phyloP scores from a whole-genome alignment of 2,888 invertebrate genomes.

The Spodoptera picta region DNA sequence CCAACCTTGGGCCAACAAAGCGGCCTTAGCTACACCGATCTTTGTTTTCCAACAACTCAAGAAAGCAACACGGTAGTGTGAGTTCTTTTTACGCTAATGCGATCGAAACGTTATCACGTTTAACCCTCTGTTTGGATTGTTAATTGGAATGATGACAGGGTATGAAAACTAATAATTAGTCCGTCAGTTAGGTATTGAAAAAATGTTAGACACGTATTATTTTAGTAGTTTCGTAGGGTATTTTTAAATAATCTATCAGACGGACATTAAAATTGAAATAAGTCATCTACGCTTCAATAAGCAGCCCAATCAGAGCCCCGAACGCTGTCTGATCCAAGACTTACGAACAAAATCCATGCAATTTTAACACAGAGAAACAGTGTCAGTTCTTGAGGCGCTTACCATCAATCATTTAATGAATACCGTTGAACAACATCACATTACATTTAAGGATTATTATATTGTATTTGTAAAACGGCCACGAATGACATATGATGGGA shows the following conservation, averaged over 20 bases:
- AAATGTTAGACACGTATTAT: no score
- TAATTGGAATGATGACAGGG: no score
- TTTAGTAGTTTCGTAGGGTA: no score
- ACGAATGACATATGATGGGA: constrained; percentile 61
- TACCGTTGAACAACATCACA: constrained; percentile 69
- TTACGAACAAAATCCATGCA: constrained; percentile 15
- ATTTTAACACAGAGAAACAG: constrained; percentile 47
- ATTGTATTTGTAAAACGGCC: constrained; percentile 67
- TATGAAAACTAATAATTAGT: no score
- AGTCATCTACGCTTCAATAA: no score
- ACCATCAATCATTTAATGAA: constrained; percentile 64
- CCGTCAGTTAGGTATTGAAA: no score
- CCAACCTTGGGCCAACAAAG: constrained; percentile 75
- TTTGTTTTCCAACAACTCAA: constrained; percentile 48
- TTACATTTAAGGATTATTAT: constrained; percentile 68
- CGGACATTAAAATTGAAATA: no score
- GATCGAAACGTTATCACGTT: no score
- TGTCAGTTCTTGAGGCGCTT: constrained; percentile 36
- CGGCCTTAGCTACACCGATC: constrained; percentile 44
- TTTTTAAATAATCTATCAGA: no score
- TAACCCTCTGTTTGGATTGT: no score
- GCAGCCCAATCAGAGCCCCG: no score
- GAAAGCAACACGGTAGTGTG: constrained; percentile 17
- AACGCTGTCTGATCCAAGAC: constrained; percentile 2
- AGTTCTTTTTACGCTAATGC: no score